Percentiles rank a stretch among this genome's conserved stretches.
phyloP scores from a whole-genome alignment of 2,113 vertebrate genomes.

The Pseudorasbora parva region DNA sequence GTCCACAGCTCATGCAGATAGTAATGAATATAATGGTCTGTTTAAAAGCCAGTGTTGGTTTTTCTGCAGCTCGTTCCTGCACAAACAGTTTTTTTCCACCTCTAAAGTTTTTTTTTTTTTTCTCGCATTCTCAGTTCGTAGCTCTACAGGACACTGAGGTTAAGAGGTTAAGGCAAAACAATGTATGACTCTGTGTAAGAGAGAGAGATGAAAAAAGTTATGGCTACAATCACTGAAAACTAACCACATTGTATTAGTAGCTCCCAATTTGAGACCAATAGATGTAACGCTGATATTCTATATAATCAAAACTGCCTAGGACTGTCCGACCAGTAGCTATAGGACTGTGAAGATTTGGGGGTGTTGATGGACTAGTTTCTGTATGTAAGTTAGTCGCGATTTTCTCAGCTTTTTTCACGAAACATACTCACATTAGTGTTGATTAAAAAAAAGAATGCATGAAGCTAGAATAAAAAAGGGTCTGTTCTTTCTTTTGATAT shows the following conservation, averaged over 20 bases:
- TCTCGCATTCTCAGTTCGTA: neutral
- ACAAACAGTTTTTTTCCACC: conserved; percentile 35
- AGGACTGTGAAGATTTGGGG: no score
- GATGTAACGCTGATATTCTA: neutral
- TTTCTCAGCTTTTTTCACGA: no score
- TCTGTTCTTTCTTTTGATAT: no score
- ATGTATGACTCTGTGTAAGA: conserved; percentile 44
- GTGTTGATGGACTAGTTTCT: no score
- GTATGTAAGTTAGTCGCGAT: no score
- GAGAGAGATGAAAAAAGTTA: conserved; percentile 70
- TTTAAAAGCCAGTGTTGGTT: conserved; percentile 10
- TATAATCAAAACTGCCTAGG: no score
- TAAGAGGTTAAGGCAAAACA: neutral
- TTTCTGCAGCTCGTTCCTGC: neutral
- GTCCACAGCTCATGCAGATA: neutral
- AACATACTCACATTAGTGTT: no score
- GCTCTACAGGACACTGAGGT: neutral
- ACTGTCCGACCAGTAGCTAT: no score
- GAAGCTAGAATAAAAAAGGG: no score
- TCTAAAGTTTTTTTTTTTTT: no score
- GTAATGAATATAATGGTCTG: conserved; percentile 28
- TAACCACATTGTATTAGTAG: conserved; percentile 70
- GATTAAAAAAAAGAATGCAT: no score
- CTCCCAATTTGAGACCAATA: conserved; percentile 41
- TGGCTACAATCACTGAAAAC: conserved; percentile 67